Evolutionary conservation across 2,888 invertebrate genomes (phyloP), one percentile per base, ranked within the genome.

Genomic region (Liposcelis brunnea): DNA sequence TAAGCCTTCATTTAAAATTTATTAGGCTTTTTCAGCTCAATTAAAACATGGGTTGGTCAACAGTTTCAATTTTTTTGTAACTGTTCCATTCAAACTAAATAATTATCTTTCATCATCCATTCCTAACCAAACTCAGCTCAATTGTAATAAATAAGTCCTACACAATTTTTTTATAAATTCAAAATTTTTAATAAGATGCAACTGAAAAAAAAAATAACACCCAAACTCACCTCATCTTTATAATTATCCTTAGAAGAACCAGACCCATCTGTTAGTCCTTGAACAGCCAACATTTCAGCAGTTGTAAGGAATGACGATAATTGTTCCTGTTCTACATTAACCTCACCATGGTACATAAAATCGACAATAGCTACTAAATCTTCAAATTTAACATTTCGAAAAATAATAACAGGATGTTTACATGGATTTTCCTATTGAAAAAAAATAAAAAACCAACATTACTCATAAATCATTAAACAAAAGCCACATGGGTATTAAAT

Each of bases 271-370:
- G 82, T 80, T 49, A 83, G 68, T 46, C 82, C 82, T 60, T 81
- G 80, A 44, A 82, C 79, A 54, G 80, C 79, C 54, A 83, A 62
- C 50, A 81, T 63, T 60, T 82, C 82, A 4, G 82, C 82, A 14
- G 82, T 81, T 53, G 78, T 77, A 43, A 83, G 67, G 64, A 83
- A 83, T 48, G 81, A 80, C 52, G 79, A 76, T 53, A 83, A 62
- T 51, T 81, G 79, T 58, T 82, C 81, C 59, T 82, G 82, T 54
- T 78, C 75, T 37, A 84, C 81, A 54, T 80, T 82, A 6, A 84
- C 83, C 66, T 84, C 83, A 47, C 84, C 84, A 56, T 67, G 79
- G 56, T 84, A 84, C 77, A 84, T 83, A 55, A 84, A 84, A 57
- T 81, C 78, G 33, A 84, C 72, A 49, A 84, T 74, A 11, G 82